Base-by-base conservation (phyloP, 2,797 vertebrate genomes). In the Atherinosoma microstoma region DNA sequence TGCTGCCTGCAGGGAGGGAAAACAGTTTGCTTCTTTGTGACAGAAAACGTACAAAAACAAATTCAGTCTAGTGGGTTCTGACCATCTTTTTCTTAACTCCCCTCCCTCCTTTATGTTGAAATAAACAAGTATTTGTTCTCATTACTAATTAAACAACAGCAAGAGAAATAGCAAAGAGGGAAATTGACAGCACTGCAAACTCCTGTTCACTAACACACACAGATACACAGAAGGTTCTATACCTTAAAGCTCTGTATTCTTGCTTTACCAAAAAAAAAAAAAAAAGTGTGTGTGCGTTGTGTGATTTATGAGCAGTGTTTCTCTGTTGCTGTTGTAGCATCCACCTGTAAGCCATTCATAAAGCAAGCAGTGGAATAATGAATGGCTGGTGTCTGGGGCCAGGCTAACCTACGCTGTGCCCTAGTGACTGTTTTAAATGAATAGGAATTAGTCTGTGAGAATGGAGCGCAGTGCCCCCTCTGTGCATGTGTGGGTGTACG, bases 311-410 rank as follows among this genome's bases (percentile, higher is more conserved):
- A 94, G 95, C 92, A 68, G 91, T 92, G 95, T 95, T 95, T 95
- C 94, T 94, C 91, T 83, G 80, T 79, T 92, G 94, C 86, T 85
- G 89, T 91, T 90, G 94, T 86, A 95, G 95, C 95, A 93, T 92
- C 96, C 95, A 97, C 97, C 96, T 97, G 96, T 97, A 97, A 98
- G 96, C 95, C 95, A 97, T 97, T 97, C 97, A 97, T 97, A 98
- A 97, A 97, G 96, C 96, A 95, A 96, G 94, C 94, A 94, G 95
- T 95, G 96, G 96, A 97, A 98, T 98, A 97, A 98, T 97, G 95
- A 97, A 97, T 98, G 95, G 86, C 82, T 89, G 82, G 85, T 90
- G 89, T 91, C 90, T 82, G 83, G 84, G 83, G 83, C 89, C 47
- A 4, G 71, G 88, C 77, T 24, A n/a, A 73, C 86, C 82, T 80